Percentiles rank a stretch among this genome's conserved stretches.
These are phyloP conservation scores for Microctonus hyperodae DNA, from an alignment of 2,888 invertebrate genomes.

Conservation along the genomic window DNA sequence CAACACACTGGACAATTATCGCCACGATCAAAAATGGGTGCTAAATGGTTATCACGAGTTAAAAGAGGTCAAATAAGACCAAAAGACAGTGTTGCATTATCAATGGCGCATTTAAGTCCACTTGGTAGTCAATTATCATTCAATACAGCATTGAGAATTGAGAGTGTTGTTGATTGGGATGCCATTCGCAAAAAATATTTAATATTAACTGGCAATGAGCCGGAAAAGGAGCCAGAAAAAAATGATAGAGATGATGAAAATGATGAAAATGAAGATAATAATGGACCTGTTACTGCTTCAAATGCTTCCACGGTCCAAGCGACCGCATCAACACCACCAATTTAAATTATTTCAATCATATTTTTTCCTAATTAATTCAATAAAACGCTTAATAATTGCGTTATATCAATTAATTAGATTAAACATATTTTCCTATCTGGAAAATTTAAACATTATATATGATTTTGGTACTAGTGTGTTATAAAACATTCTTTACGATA, in stretches of 20 bases:
- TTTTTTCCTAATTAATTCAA: background rate
- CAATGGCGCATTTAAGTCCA: conserved; percentile 83
- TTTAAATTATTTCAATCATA: conserved; percentile 38
- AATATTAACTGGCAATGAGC: conserved; percentile 74
- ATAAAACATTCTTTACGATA: background rate
- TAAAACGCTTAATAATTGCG: conserved; percentile 3
- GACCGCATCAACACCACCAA: conserved; percentile 50
- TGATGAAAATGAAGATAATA: conserved; percentile 53
- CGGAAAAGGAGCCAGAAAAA: conserved; percentile 60
- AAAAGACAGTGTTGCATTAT: conserved; percentile 74
- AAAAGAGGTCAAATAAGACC: conserved; percentile 65
- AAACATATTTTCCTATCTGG: background rate
- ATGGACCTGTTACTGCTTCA: conserved; percentile 48
- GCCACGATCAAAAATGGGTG: conserved; percentile 65
- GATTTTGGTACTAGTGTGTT: conserved; percentile 4
- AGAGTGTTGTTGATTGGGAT: conserved; percentile 92
- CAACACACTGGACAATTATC: conserved; percentile 62
- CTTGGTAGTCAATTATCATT: conserved; percentile 86
- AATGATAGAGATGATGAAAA: conserved; percentile 55
- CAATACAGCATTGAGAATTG: conserved; percentile 80
- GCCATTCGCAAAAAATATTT: conserved; percentile 90
- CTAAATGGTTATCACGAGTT: conserved; percentile 65
- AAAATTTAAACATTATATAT: background rate
- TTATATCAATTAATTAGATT: background rate
- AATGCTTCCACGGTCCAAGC: conserved; percentile 53